These are phyloP conservation scores for Sinopyrophorus schimmeli DNA, from an alignment of 2,888 invertebrate species.

Conservation along the genomic window DNA sequence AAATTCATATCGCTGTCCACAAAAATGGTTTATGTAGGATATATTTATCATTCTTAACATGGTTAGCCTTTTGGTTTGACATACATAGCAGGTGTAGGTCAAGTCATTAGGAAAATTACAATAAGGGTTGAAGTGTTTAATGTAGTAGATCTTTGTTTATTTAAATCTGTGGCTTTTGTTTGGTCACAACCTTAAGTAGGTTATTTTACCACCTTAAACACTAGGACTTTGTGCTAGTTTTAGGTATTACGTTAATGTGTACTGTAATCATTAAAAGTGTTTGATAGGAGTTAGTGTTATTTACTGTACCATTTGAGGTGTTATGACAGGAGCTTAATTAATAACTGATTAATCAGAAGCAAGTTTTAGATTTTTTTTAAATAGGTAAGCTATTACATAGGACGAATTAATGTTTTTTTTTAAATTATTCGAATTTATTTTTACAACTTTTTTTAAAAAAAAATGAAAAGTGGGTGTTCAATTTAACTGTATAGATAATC, in stretches of 20 bases:
- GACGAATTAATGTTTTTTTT: conserved; percentile 13
- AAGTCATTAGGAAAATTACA: conserved; percentile 30
- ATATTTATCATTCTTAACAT: conserved; percentile 18
- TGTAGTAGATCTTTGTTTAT: conserved; percentile 25
- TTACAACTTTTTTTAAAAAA: conserved; percentile 19
- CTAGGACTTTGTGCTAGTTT: conserved; percentile 36
- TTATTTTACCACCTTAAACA: conserved; percentile 23
- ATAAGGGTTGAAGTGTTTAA: conserved; percentile 33
- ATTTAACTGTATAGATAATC: conserved; percentile 27
- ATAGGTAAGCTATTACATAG: conserved; percentile 17
- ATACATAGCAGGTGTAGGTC: conserved; percentile 31
- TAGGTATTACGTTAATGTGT: conserved; percentile 38
- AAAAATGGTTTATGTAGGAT: conserved; percentile 13
- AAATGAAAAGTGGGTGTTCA: conserved; percentile 27
- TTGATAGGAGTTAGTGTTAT: conserved; percentile 27
- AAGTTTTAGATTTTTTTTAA: conserved; percentile 9
- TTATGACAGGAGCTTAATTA: conserved; percentile 13
- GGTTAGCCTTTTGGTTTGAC: conserved; percentile 30
- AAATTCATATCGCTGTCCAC: conserved; percentile 27
- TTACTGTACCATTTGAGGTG: conserved; percentile 22
- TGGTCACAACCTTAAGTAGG: conserved; percentile 20
- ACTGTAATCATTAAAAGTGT: conserved; percentile 35
- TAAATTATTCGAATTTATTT: conserved; percentile 16
- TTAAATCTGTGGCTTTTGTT: conserved; percentile 11
- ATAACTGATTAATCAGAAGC: conserved; percentile 4